Conservation (phyloP, 2,888 invertebrate species). For the Microctonus aethiopoides region DNA sequence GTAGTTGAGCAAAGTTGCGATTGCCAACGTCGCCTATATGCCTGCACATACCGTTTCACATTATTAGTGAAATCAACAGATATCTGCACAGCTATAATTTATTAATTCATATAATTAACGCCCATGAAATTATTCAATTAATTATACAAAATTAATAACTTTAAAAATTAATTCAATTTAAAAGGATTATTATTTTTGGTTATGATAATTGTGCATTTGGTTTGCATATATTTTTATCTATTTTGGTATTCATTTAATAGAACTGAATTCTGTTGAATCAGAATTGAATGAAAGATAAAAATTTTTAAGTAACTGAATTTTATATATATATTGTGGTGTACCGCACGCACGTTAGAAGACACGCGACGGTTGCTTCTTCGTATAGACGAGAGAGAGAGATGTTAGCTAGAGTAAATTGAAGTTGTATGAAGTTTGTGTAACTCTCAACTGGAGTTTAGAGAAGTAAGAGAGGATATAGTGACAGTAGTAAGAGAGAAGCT, state of each 20-base stretch:
- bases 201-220: too few relatives aligned
- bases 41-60: background rate
- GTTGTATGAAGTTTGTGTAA: slow-evolving; percentile 60
- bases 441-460: slow-evolving; percentile 57
- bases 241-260: too few relatives aligned
- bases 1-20: slow-evolving; percentile 39
- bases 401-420: slow-evolving; percentile 61
- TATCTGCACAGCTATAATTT: too few relatives aligned
- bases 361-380: slow-evolving; percentile 48
- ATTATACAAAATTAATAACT: too few relatives aligned
- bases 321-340: background rate
- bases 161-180: too few relatives aligned
- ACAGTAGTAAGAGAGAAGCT: background rate
- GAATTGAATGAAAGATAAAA: background rate
- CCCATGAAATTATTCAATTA: too few relatives aligned
- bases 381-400: slow-evolving; percentile 58
- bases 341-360: slow-evolving; percentile 22
- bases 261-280: background rate
- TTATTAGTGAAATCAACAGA: too few relatives aligned
- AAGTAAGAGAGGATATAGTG: slow-evolving; percentile 27
- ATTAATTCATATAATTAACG: too few relatives aligned
- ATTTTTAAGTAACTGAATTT: too few relatives aligned
- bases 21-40: slow-evolving; percentile 21
- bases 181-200: too few relatives aligned
- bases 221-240: too few relatives aligned